Percentiles rank a stretch among this genome's conserved stretches.
phyloP scores from a whole-genome alignment of 2,888 invertebrate genomes.

The Lasioglossum calceatum region DNA sequence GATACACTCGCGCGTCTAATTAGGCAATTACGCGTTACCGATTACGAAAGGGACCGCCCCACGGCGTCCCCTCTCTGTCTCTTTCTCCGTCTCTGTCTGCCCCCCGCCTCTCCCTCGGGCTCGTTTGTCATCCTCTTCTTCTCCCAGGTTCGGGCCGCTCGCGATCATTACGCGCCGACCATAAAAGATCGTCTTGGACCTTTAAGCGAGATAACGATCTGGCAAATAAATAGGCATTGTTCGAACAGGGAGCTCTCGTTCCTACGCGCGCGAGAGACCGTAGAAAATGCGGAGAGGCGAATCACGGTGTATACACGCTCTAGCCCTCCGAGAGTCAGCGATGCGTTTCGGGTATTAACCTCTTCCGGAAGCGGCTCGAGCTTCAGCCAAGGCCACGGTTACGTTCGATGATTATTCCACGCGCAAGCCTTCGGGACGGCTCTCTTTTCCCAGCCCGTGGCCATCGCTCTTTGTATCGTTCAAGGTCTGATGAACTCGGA shows the following conservation, averaged over 20 bases:
- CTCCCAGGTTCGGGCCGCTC: background rate
- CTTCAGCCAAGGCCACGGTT: conserved; percentile 74
- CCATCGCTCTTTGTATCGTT: conserved; percentile 18
- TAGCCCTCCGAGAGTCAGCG: conserved; percentile 75
- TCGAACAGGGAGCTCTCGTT: conserved; percentile 34
- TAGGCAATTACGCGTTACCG: conserved; percentile 31
- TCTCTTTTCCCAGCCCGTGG: conserved; percentile 23
- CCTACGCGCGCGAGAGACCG: conserved; percentile 37
- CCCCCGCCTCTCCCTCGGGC: background rate
- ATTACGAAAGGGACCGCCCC: conserved; percentile 30
- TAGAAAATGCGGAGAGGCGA: conserved; percentile 65
- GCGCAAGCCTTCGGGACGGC: conserved; percentile 30
- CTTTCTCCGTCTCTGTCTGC: background rate
- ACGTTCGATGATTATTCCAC: conserved; percentile 65
- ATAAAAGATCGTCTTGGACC: conserved; percentile 46
- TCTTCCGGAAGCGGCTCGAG: conserved; percentile 75
- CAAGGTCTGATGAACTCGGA: conserved; percentile 22
- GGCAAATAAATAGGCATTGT: conserved; percentile 63
- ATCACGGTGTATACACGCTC: conserved; percentile 74
- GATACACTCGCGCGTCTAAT: conserved; percentile 2
- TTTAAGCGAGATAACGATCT: conserved; percentile 50
- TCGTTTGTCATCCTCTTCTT: background rate
- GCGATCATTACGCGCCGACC: conserved; percentile 22
- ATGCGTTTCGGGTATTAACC: conserved; percentile 84
- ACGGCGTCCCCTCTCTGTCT: background rate